phyloP scores from a whole-genome alignment of 2,113 vertebrate genomes.

The Microtus oregoni region DNA sequence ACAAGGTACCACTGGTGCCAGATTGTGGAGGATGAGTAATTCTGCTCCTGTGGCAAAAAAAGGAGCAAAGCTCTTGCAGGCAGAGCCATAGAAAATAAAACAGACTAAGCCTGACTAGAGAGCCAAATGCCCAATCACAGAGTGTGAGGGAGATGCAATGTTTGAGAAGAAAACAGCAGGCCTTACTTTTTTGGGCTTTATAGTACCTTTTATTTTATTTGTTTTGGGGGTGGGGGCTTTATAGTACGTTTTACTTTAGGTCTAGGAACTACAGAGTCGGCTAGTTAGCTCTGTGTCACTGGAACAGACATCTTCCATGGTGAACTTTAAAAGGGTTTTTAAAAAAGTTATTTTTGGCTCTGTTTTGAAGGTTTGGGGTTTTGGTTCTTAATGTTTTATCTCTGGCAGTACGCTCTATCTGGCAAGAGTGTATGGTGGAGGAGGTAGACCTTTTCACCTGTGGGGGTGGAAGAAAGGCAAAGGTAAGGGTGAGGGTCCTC shows the following conservation, averaged over 20 bases:
- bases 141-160: neutral
- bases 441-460: neutral
- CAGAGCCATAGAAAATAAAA: neutral
- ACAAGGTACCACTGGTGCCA: neutral
- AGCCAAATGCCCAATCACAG: neutral
- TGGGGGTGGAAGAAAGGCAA: neutral
- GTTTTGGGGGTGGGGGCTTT: no score
- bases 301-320: neutral
- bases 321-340: neutral
- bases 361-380: neutral
- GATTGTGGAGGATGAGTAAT: neutral
- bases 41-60: neutral
- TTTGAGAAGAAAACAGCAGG: neutral
- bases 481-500: neutral
- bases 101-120: neutral
- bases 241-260: neutral
- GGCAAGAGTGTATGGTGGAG: neutral
- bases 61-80: neutral
- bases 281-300: neutral
- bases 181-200: neutral
- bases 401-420: no score
- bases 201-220: neutral
- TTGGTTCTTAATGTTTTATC: neutral
- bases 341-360: neutral
- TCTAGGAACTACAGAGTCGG: neutral